Base-by-base conservation (phyloP, 2,888 invertebrate species). In the Amorpha juglandis region DNA sequence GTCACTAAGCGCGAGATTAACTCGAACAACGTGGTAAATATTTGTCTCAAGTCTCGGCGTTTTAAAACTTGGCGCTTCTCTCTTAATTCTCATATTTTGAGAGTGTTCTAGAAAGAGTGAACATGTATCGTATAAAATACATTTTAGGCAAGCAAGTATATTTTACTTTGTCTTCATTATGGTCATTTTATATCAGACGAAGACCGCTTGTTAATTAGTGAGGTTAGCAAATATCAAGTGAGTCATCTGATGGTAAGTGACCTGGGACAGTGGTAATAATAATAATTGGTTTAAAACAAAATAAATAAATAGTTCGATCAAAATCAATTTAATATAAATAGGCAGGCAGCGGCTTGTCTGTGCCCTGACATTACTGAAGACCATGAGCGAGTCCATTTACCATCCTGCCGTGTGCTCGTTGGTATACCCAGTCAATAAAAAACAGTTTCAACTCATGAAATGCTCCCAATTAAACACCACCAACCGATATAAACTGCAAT, bases 1-100 rank as follows among this genome's bases (percentile, higher is more conserved):
- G 58, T 58, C 58, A 16, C 38, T 58, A 58, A 38, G 38, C 21
- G 58, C 58, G 12, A 58, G 58, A 38, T 58, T 42, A 58, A 50
- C 50, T 50, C 9, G 19, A 50, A 50, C 50, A 50, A 50, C 50
- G 50, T 50, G 50, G 50, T 50, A 50, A 50, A 50, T 50, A 50
- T 50, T 50, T 50, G 50, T 50, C 50, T 50, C 50, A 50, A 50
- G 50, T 50, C 50, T 50, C 50, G 38, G 2, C 12, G 58, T 58
- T 58, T 16, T 58, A 38, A 58, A 58, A 58, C 58, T 58, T 19
- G 38, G 11, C 19, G 50, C 50, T 50, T 50, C 50, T 50, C 50
- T 50, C 50, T 50, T 19, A 50, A 50, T 21, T 50, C 50, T 50
- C 19, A 50, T 19, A 50, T 19, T 50, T 50, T 50, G 8, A 9